phyloP scores from a whole-genome alignment of 2,113 vertebrate genomes.

The Elgaria multicarinata region DNA sequence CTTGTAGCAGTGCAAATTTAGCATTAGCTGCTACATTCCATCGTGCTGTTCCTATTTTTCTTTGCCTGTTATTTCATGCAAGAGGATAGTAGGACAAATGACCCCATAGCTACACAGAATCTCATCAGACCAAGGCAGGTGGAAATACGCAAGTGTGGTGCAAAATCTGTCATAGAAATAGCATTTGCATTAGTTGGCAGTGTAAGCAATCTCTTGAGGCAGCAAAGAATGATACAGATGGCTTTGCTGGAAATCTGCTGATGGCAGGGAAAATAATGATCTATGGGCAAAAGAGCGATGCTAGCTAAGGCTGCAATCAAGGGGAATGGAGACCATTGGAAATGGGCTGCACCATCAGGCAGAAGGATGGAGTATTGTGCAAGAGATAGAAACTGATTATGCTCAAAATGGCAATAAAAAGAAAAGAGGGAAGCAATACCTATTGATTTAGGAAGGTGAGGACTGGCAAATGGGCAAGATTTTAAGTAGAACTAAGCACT shows the following conservation, averaged over 20 bases:
- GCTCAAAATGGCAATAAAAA: neutral
- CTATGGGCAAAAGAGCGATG: rapidly evolving
- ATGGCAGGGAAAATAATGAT: neutral
- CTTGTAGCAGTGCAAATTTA: neutral
- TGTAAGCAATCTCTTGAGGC: rapidly evolving
- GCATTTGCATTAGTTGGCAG: neutral
- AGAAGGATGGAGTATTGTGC: neutral
- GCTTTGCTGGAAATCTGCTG: constrained; percentile 10
- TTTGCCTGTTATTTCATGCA: neutral
- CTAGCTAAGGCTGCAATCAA: neutral
- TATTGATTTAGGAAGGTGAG: neutral
- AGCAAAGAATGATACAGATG: neutral
- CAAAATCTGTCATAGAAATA: neutral
- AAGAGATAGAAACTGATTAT: neutral
- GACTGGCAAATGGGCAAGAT: neutral
- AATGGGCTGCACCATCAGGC: neutral
- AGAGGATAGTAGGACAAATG: neutral
- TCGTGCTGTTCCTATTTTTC: neutral
- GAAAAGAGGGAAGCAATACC: neutral
- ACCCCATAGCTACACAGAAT: neutral
- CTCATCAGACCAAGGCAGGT: neutral
- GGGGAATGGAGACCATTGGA: neutral
- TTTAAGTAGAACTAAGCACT: neutral
- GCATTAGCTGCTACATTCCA: neutral
- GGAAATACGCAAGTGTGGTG: neutral